Evolutionary conservation across 2,113 vertebrate genomes (phyloP).

Genomic region (Pongo abelii): DNA sequence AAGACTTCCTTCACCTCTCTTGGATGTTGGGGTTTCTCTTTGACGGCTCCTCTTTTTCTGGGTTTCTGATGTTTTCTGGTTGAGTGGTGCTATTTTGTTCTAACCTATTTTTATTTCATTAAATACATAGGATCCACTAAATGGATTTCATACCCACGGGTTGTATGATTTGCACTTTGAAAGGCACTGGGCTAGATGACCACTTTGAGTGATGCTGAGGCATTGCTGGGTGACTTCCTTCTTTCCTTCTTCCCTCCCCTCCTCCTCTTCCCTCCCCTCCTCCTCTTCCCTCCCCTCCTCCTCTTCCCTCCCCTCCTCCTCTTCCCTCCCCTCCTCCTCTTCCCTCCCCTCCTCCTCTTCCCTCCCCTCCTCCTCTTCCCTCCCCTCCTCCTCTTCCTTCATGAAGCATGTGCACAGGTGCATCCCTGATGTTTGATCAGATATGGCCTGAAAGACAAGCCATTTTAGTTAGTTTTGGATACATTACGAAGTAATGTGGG

Average conservation of each 20-base stretch:
- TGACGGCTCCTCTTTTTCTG: neutral
- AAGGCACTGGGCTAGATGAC: neutral
- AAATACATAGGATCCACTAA: neutral
- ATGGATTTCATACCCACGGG: neutral
- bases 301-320: too few relatives aligned
- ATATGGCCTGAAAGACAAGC: neutral
- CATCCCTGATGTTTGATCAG: neutral
- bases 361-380: accelerated
- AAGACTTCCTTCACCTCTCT: too few relatives aligned
- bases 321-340: accelerated
- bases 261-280: neutral
- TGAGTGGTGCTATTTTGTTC: neutral
- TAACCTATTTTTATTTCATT: neutral
- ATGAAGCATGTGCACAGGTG: neutral
- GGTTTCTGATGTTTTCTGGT: neutral
- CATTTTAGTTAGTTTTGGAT: neutral
- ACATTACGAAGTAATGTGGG: neutral
- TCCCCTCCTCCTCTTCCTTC: accelerated
- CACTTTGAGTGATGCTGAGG: neutral
- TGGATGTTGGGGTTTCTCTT: neutral
- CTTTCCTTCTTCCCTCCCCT: accelerated
- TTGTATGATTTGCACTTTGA: neutral
- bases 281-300: accelerated
- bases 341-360: accelerated
- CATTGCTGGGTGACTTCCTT: too few relatives aligned